Evolutionary conservation across 2,797 vertebrate genomes (phyloP), one percentile per base, ranked within the genome.

Genomic region (Amblyopsis hoosieri): DNA sequence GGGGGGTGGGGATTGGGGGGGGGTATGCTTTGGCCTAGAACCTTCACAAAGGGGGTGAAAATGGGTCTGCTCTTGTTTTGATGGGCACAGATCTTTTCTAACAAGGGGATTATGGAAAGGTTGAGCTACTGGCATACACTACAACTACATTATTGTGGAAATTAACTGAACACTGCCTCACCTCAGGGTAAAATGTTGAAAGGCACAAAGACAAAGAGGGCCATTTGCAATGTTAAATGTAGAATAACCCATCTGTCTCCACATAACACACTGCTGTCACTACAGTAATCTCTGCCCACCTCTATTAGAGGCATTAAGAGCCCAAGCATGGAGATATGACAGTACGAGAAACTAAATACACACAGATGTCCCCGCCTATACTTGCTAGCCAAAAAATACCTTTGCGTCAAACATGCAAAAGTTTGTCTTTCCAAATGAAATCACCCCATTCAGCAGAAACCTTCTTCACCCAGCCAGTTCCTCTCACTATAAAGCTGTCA

Each of bases 401-500:
- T 65, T 65, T 31, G 19, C 10, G 50, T 49, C 53, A 65, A 75
- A 69, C 49, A 14, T 66, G 62, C 29, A 57, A 75, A 59, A 68
- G 69, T 74, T 75, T 71, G 80, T 81, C 79, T 71, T 50, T 55
- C 60, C 1, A 48, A 72, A 74, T 65, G 57, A 80, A 81, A 85
- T 83, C 74, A 63, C 64, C 54, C 56, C 37, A 62, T 11, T 62
- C 46, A 17, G 17, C 51, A 60, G 33, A 64, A 72, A 55, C 58
- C 71, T 71, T 77, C 54, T 70, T 65, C 57, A 64, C 55, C 49
- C 64, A 0, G 48, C 74, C 69, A 57, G 31, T 13, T 57, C 68
- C 70, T 50, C 54, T 66, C 69, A 48, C 72, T 46, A 74, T 80
- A 75, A 72, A 81, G 85, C 85, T 85, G 71, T 90, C 83, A 87